A percentile compares a stretch with the other conserved stretches of the same genome.
These are phyloP conservation scores for Lithophane semibrunnea DNA, from an alignment of 2,888 invertebrate species.

Conservation along the genomic window DNA sequence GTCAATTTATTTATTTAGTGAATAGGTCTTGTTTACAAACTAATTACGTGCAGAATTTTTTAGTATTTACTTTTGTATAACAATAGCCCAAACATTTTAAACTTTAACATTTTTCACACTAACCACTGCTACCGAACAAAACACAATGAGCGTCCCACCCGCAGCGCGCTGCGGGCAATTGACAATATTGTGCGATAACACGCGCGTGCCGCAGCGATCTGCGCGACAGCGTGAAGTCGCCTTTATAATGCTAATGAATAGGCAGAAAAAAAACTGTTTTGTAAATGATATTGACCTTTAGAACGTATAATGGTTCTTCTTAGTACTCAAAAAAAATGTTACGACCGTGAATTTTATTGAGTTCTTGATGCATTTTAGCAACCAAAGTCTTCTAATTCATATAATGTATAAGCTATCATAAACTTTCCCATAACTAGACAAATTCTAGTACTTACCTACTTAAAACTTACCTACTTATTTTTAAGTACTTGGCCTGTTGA, in stretches of 20 bases:
- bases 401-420: background rate
- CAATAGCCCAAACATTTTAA: background rate
- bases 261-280: constrained; percentile 22
- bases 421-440: background rate
- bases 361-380: background rate
- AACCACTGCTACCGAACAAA: constrained; percentile 61
- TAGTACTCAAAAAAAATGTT: too few relatives aligned
- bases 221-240: constrained; percentile 68
- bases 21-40: background rate
- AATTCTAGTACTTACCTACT: background rate
- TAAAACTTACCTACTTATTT: background rate
- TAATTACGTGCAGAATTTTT: background rate
- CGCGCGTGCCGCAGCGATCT: constrained; percentile 75
- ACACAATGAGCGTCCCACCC: constrained; percentile 67
- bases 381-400: background rate
- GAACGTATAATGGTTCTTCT: background rate
- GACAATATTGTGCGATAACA: constrained; percentile 76
- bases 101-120: constrained; percentile 67
- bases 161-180: constrained; percentile 79
- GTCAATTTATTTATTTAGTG: background rate
- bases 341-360: background rate
- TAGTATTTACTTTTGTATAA: too few relatives aligned
- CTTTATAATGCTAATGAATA: constrained; percentile 51
- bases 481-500: background rate
- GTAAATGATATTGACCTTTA: background rate